Percentiles rank a stretch among this genome's conserved stretches.
Evolutionary conservation across 1,140 invertebrate species (phyloP).

Genomic region (Drosophila littoralis): DNA sequence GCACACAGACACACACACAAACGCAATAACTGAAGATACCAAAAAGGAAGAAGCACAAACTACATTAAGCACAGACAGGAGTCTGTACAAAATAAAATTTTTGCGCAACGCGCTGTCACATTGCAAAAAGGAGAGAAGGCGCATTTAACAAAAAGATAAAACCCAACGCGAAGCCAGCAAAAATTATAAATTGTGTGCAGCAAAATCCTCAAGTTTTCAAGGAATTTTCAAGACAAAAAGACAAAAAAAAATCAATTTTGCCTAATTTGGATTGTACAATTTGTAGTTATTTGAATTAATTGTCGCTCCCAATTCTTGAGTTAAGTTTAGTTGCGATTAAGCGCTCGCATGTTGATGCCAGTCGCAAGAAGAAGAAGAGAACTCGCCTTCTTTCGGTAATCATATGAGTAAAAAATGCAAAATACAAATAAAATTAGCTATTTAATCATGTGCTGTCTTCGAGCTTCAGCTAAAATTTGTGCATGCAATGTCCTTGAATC

Average conservation of each 20-base stretch:
- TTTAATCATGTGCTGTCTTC: neutral
- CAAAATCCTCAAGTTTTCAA: neutral
- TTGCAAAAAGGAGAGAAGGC: conserved; percentile 35
- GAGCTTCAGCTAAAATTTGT: neutral
- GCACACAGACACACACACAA: conserved; percentile 22
- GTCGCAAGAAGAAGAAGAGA: neutral
- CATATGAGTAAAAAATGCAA: too few relatives aligned
- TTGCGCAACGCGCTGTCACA: conserved; percentile 43
- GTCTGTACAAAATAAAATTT: conserved; percentile 59
- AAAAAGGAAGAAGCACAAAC: conserved; percentile 55
- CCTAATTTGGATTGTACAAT: neutral
- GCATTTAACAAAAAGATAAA: conserved; percentile 20
- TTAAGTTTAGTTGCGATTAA: conserved; percentile 1
- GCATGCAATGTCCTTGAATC: neutral
- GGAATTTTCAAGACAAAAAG: neutral
- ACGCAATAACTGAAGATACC: conserved; percentile 33
- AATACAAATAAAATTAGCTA: too few relatives aligned
- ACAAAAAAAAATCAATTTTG: conserved; percentile 15
- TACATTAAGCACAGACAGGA: conserved; percentile 55
- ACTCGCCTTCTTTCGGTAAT: conserved; percentile 3
- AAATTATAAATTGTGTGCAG: conserved; percentile 4
- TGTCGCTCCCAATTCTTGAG: neutral
- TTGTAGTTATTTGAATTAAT: neutral
- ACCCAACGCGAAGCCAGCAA: neutral
- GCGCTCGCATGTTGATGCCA: neutral